phyloP scores from a whole-genome alignment of 2,113 vertebrate species.

The Pholis gunnellus region DNA sequence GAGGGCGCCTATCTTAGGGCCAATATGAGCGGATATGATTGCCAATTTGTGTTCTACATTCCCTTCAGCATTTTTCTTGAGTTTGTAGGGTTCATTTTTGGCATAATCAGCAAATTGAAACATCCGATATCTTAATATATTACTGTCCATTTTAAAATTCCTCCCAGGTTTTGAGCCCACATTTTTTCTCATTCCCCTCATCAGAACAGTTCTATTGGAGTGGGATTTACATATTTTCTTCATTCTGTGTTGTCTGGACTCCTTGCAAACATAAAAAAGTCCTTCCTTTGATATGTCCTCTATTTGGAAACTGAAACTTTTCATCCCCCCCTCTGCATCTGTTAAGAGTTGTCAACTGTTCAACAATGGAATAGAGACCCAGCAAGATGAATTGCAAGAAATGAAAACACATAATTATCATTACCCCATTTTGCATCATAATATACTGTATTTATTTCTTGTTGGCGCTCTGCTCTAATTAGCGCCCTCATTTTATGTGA shows the following conservation, averaged over 20 bases:
- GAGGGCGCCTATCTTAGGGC: constrained; percentile 10
- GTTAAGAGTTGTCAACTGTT: constrained; percentile 16
- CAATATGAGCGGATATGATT: constrained; percentile 23
- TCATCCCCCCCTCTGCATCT: neutral
- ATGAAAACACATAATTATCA: constrained; percentile 15
- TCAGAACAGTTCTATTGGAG: neutral
- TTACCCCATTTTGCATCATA: constrained; percentile 49
- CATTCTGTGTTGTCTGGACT: constrained; percentile 15
- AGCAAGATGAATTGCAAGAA: neutral
- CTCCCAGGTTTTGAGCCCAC: neutral
- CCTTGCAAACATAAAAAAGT: constrained; percentile 7
- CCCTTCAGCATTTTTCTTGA: constrained; percentile 21
- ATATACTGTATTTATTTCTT: constrained; percentile 14
- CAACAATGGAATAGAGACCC: neutral
- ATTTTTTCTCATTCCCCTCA: constrained; percentile 5
- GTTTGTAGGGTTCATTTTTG: constrained; percentile 19
- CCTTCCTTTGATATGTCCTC: constrained; percentile 31
- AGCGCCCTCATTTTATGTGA: neutral
- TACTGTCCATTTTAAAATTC: neutral
- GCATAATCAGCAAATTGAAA: neutral
- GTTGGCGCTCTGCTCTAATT: constrained; percentile 34
- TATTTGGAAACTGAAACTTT: constrained; percentile 17
- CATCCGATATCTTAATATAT: neutral
- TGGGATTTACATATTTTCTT: neutral
- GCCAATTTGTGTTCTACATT: constrained; percentile 31